Base-by-base conservation (phyloP, 2,113 vertebrate species). In the Platanista minor region DNA sequence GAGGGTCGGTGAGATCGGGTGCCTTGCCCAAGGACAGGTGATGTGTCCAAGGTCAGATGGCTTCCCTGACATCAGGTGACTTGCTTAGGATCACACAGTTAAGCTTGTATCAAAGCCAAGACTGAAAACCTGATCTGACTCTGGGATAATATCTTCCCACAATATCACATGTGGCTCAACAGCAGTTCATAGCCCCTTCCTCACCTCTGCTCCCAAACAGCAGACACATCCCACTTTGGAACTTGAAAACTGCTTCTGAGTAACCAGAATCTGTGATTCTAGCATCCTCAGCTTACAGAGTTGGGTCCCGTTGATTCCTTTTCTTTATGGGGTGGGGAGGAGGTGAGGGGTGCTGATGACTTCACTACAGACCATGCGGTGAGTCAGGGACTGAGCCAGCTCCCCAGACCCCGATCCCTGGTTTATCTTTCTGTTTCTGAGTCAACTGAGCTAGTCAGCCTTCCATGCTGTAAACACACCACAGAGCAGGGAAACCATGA, bases 341-440 rank as follows among this genome's bases (percentile, higher is more conserved):
- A 4, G 21, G 23, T 52, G 23, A 9, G 39, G 54, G 46, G 41
- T 29, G 3, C 21, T 41, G 78, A 54, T 87, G 84, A 95, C 52
- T 61, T 94, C 94, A 93, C 17, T 54, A 66, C 13, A 72, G 66
- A 66, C 41, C 82, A 69, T 1, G 7, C 67, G 54, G 61, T 83
- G 80, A 97, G 81, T 72, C 94, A 94, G 87, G 46, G 29, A 33
- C 87, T 25, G 21, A 90, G 71, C 94, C 88, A 77, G 21, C 87
- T 88, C 87, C 82, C 49, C 31, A 81, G 61, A 39, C 71, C 43
- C 83, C 23, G 23, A 17, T 62, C 59, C 29, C 66, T n/a, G 54
- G 29, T 74, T 77, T 91, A 54, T 90, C 59, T 92, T 92, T 91
- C 59, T 94, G 75, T 31, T 82, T 84, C 96, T 96, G 85, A 97